A percentile compares a stretch with the other conserved stretches of the same genome.
These are phyloP conservation scores for Magallana nippona DNA, from an alignment of 2,888 invertebrate genomes.

Conservation along the genomic window DNA sequence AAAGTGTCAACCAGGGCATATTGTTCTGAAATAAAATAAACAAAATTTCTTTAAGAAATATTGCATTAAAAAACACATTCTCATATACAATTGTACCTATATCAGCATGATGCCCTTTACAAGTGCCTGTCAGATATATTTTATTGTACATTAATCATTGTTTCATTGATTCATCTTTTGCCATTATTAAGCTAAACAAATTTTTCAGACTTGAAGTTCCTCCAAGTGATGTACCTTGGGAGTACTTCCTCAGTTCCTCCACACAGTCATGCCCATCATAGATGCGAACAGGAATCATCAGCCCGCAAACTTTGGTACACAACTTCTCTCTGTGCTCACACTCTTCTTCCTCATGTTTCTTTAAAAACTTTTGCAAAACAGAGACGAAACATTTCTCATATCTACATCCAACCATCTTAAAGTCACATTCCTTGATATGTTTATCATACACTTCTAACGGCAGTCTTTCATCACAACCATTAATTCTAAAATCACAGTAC, in stretches of 20 bases:
- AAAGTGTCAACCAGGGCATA: slow-evolving; percentile 62
- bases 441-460: slow-evolving; percentile 66
- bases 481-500: slow-evolving; percentile 68
- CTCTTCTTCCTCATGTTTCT: slow-evolving; percentile 96
- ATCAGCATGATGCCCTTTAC: too few species aligned
- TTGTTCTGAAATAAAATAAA: slow-evolving; percentile 59
- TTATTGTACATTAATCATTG: too few species aligned
- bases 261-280: slow-evolving; percentile 66
- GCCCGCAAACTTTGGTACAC: slow-evolving; percentile 69
- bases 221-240: slow-evolving; percentile 60
- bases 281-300: slow-evolving; percentile 64
- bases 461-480: slow-evolving; percentile 69
- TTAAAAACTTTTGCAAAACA: slow-evolving; percentile 94
- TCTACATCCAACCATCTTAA: slow-evolving; percentile 64
- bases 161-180: too few species aligned
- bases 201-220: too few species aligned
- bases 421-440: slow-evolving; percentile 70
- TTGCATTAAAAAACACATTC: too few species aligned
- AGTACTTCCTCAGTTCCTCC: slow-evolving; percentile 61
- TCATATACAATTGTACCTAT: too few species aligned
- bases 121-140: too few species aligned
- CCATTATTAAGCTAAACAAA: too few species aligned
- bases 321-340: slow-evolving; percentile 84
- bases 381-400: slow-evolving; percentile 60
- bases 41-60: too few species aligned